Conservation (phyloP, 2,888 invertebrate genomes). For the Blomia tropicalis region DNA sequence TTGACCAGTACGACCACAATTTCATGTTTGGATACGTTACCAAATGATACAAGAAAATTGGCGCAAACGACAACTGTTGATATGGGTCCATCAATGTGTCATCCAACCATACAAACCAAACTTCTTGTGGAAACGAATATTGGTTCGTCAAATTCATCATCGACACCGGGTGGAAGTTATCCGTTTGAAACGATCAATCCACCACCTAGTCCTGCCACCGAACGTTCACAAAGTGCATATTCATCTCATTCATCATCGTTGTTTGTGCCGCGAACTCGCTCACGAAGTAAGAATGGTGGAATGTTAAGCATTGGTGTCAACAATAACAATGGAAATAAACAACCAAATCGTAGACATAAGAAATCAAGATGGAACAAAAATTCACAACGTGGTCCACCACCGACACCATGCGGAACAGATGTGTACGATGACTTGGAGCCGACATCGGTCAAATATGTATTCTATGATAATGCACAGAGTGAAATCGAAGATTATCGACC, state of each 20-base stretch:
- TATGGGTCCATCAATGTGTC: not conserved
- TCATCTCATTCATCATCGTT: slow-evolving; percentile 38
- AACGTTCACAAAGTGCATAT: slow-evolving; percentile 34
- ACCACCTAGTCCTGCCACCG: slow-evolving; percentile 67
- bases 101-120: not conserved
- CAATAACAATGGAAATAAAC: not conserved
- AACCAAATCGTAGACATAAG: not conserved
- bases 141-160: slow-evolving; percentile 52
- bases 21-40: not conserved
- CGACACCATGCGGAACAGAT: slow-evolving; percentile 84
- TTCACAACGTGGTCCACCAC: slow-evolving; percentile 58
- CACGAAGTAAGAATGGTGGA: slow-evolving; percentile 23
- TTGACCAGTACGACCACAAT: slow-evolving; percentile 10
- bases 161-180: slow-evolving; percentile 33
- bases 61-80: not conserved
- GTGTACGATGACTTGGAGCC: slow-evolving; percentile 54
- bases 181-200: slow-evolving; percentile 71
- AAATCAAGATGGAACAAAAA: slow-evolving; percentile 2
- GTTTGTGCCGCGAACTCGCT: slow-evolving; percentile 47
- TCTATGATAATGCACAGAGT: slow-evolving; percentile 28
- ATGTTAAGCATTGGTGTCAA: not conserved
- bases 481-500: slow-evolving; percentile 53
- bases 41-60: not conserved
- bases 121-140: slow-evolving; percentile 40
- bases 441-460: slow-evolving; percentile 30